A percentile compares a stretch with the other conserved stretches of the same genome.
phyloP scores from a whole-genome alignment of 2,888 invertebrate genomes.

The Phania funesta region DNA sequence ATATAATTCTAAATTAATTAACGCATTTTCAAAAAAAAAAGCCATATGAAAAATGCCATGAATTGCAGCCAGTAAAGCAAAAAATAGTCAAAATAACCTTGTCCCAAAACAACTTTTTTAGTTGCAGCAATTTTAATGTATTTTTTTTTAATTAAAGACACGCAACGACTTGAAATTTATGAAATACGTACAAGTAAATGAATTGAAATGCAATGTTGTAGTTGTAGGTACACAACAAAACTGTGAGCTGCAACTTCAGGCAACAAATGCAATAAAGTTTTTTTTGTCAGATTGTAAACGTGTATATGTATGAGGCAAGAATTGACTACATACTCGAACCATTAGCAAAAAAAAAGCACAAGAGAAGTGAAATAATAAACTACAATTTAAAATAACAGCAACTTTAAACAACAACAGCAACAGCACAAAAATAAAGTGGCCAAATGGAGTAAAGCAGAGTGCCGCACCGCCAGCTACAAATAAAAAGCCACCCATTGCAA shows the following conservation, averaged over 20 bases:
- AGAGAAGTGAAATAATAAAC: constrained; percentile 40
- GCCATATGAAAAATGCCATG: constrained; percentile 52
- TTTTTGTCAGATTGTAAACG: constrained; percentile 5
- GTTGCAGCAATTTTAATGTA: constrained; percentile 52
- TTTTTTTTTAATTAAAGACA: constrained; percentile 72
- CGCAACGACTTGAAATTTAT: constrained; percentile 69
- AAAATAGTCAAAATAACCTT: constrained; percentile 70
- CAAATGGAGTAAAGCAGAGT: constrained; percentile 19
- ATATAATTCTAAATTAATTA: constrained; percentile 60
- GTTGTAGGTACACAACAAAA: constrained; percentile 8
- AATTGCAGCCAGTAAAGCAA: constrained; percentile 53
- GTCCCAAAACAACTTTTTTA: constrained; percentile 73
- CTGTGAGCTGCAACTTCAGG: constrained; percentile 1
- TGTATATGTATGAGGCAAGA: constrained; percentile 8
- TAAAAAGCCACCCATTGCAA: constrained; percentile 63
- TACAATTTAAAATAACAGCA: constrained; percentile 44
- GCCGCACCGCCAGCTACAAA: constrained; percentile 52
- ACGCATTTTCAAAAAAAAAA: constrained; percentile 52
- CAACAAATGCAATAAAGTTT: constrained; percentile 25
- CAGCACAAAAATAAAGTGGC: constrained; percentile 36
- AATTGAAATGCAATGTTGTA: constrained; percentile 60
- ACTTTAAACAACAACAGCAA: constrained; percentile 10
- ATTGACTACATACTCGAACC: neutral
- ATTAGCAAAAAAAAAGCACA: constrained; percentile 1
- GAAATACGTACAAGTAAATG: constrained; percentile 63